Evolutionary conservation across 2,113 vertebrate genomes (phyloP), one percentile per base, ranked within the genome.

Genomic region (Podiceps cristatus): DNA sequence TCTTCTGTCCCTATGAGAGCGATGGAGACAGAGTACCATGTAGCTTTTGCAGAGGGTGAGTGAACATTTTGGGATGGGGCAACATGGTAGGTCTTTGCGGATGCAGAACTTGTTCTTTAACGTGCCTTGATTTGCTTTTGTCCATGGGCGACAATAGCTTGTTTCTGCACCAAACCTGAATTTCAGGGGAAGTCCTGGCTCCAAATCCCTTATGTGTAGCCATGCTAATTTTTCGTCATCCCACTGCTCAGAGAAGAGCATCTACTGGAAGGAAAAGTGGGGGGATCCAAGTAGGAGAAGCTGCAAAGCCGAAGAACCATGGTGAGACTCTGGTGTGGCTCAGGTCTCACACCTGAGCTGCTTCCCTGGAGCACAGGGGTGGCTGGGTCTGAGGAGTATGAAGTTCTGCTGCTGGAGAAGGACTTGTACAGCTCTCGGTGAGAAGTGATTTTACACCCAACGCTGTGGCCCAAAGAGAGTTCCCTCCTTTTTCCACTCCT

Each of bases 391-490:
- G 44, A 37, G 45, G 19, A 25, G 5, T 9, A 2, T 6, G 55
- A 31, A 59, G 69, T 16, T 4, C 28, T 45, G 52, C 11, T 13
- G 56, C 79, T 71, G 80, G 37, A 53, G 71, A 22, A 86, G 25
- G 4, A 40, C 23, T 47, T 11, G 18, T n/a, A 50, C 84, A 45
- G 28, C 50, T 79, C 42, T 14, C 1, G 7, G 12, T 2, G 5
- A 59, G 24, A 35, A 64, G 53, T 1, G 4, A 10, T 55, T 84
- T 49, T 4, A 2, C 33, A 53, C 29, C 18, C 9, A 62, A 25
- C 0, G 1, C 53, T 2, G 9, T 0, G 5, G 45, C 86, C 66
- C 64, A 17, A 9, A 0, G 10, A 18, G 25, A 22, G 2, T 23
- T 53, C n/a, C 60, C 47, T 84, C 66, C 31, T 78, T 72, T 78